Percentiles rank a stretch among this genome's conserved stretches.
Conservation (phyloP, 2,888 invertebrate genomes). For the Hirtodrosophila confusa region DNA sequence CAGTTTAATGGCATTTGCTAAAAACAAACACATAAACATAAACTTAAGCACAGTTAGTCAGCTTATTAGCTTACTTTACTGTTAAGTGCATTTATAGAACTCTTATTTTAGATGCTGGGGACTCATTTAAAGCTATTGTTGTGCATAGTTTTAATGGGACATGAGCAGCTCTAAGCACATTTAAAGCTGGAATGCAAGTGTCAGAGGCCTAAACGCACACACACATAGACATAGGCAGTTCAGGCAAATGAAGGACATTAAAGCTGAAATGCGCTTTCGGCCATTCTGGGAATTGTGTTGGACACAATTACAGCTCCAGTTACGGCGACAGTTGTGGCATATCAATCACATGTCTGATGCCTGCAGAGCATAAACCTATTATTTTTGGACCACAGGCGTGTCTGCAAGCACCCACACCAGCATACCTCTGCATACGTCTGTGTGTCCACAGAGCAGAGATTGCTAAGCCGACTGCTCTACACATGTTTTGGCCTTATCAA, state of each 20-base stretch:
- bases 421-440: too few relatives aligned
- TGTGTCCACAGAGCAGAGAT: conserved; percentile 4
- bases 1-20: too few relatives aligned
- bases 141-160: too few relatives aligned
- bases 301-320: conserved; percentile 44
- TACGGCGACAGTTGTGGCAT: conserved; percentile 62
- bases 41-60: too few relatives aligned
- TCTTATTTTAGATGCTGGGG: too few relatives aligned
- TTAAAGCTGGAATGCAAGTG: conserved; percentile 7
- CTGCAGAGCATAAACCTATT: conserved; percentile 68
- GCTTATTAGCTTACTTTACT: too few relatives aligned
- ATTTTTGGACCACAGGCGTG: conserved; percentile 54
- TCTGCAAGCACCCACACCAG: neutral
- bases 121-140: too few relatives aligned
- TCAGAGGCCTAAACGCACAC: neutral
- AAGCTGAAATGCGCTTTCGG: conserved; percentile 46
- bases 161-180: neutral
- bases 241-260: conserved; percentile 49
- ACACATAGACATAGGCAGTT: conserved; percentile 1
- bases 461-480: conserved; percentile 33
- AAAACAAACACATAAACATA: too few relatives aligned
- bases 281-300: conserved; percentile 26
- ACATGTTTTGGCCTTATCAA: conserved; percentile 56
- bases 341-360: conserved; percentile 68
- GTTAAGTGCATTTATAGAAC: too few relatives aligned